Conservation (phyloP, 2,888 invertebrate genomes). For the Hoplodrina blanda region DNA sequence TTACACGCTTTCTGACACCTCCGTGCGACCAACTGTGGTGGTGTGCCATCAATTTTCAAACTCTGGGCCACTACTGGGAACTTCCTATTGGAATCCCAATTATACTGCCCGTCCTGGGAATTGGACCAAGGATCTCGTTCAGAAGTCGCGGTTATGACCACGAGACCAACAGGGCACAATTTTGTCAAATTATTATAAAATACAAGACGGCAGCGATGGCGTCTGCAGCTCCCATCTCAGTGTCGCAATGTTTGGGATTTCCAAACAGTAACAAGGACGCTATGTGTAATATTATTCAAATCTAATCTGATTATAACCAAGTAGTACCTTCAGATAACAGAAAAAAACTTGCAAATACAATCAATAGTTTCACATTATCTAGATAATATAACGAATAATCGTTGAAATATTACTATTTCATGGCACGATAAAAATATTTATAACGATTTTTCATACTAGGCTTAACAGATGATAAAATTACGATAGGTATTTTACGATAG, state of each 20-base stretch:
- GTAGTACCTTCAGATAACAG: slow-evolving; percentile 43
- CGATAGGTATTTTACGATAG: slow-evolving; percentile 15
- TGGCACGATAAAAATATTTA: slow-evolving; percentile 18
- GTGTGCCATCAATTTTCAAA: no score
- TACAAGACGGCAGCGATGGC: no score
- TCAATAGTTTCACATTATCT: slow-evolving; percentile 40
- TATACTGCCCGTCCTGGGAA: no score
- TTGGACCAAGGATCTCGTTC: no score
- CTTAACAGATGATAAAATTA: slow-evolving; percentile 21
- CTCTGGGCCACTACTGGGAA: no score
- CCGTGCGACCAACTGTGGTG: no score
- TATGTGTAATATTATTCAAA: slow-evolving; percentile 44
- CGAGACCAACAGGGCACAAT: no score
- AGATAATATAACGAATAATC: slow-evolving; percentile 37
- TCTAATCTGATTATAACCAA: slow-evolving; percentile 42
- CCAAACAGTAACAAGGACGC: slow-evolving; percentile 19
- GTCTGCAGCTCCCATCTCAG: neutral
- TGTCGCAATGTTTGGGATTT: slow-evolving; percentile 34
- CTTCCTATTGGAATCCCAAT: no score
- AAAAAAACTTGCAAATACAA: slow-evolving; percentile 40
- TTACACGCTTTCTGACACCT: no score
- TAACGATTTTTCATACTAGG: slow-evolving; percentile 13
- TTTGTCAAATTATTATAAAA: no score
- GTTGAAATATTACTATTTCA: slow-evolving; percentile 19
- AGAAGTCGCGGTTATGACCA: no score